Evolutionary conservation across 2,888 invertebrate genomes (phyloP).

Genomic region (Phaonia tiefii): DNA sequence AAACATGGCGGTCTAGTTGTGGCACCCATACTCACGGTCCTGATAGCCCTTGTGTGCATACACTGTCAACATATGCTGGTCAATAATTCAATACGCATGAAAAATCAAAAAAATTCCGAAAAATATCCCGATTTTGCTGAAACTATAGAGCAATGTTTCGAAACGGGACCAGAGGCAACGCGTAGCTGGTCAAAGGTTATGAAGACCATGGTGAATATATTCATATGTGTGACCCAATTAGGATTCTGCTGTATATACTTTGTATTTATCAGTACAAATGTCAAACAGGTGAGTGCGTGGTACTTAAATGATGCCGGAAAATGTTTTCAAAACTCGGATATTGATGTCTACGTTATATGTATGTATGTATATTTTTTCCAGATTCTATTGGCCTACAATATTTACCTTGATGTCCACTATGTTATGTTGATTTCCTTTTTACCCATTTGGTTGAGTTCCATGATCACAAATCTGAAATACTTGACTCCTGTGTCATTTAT

Average conservation of each 20-base stretch:
- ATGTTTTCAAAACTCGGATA: not conserved
- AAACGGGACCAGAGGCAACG: constrained; percentile 86
- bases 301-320: no score
- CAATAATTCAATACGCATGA: constrained; percentile 86
- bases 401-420: constrained; percentile 84
- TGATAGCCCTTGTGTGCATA: constrained; percentile 92
- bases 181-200: constrained; percentile 84
- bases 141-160: constrained; percentile 91
- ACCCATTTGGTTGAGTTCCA: constrained; percentile 87
- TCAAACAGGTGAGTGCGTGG: constrained; percentile 87
- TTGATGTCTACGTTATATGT: not conserved
- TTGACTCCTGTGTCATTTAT: constrained; percentile 89
- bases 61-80: constrained; percentile 97
- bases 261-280: constrained; percentile 94
- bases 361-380: constrained; percentile 78
- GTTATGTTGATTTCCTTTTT: constrained; percentile 88
- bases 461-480: constrained; percentile 89
- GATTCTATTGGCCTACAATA: constrained; percentile 86
- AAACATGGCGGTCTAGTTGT: constrained; percentile 94
- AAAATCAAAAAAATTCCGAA: constrained; percentile 82
- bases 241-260: constrained; percentile 99
- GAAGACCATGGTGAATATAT: constrained; percentile 89
- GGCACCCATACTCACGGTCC: constrained; percentile 88
- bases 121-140: constrained; percentile 88
- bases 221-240: constrained; percentile 96